Evolutionary conservation across 2,888 invertebrate species (phyloP), one percentile per base, ranked within the genome.

Genomic region (Agelastica alni): DNA sequence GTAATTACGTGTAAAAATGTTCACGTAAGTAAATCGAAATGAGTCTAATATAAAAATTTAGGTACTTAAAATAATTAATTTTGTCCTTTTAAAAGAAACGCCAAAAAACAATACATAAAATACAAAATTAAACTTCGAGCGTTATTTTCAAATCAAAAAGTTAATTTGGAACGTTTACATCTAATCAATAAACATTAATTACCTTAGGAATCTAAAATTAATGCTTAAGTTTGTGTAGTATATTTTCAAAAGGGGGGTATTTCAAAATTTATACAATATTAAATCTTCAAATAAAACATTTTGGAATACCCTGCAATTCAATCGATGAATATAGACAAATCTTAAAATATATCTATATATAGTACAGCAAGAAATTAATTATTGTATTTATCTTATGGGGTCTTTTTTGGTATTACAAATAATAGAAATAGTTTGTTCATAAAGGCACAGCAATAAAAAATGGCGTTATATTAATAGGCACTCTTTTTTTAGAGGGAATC

Each of bases 371-470:
- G 31, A 42, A 45, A 30, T 16, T 14, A 44, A 44, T 28, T 28
- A 6, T 39, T 52, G 20, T 39, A 52, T 52, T 30, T 30, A 9
- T 52, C 10, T 39, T 37, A 14, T 18, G 20, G 31, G 4, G 20
- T 34, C 4, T 16, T 26, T 31, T 36, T 10, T 43, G 43, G 36
- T 28, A 10, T 14, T 17, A 51, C 43, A 14, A 10, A 30, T 37
- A 20, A 45, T 22, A 39, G 30, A 45, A 39, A 32, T 16, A 34
- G 36, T 36, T n/a, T 36, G 26, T 18, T 36, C 12, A 41, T 36
- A 44, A 53, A 49, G 54, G 49, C 54, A 54, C 54, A 45, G 49
- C 45, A 54, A 18, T 49, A 18, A 54, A 48, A 46, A 54, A 49
- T 18, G 26, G 34, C 30, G 32, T 14, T 13, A 12, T 32, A 34